These are phyloP conservation scores for Lerista edwardsae DNA, from an alignment of 2,797 vertebrate species.

Conservation along the genomic window DNA sequence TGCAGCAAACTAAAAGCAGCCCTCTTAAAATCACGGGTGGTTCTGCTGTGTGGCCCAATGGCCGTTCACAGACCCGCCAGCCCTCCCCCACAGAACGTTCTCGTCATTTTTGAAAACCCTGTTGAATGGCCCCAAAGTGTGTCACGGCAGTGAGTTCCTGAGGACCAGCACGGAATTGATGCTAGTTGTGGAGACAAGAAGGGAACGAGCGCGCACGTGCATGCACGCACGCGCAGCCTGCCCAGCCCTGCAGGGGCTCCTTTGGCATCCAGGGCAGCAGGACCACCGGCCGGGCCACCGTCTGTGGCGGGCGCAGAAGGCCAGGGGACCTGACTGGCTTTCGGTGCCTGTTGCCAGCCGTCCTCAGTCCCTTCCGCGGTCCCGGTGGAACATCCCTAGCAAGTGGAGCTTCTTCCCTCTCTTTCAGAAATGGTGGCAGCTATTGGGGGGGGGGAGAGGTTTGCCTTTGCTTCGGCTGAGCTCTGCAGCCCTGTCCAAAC, in stretches of 20 bases:
- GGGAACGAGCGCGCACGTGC: no score
- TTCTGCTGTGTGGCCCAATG: background rate
- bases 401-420: background rate
- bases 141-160: background rate
- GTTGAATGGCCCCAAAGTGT: background rate
- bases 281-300: no score
- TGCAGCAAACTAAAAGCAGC: no score
- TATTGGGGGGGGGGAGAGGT: background rate
- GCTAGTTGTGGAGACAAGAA: background rate
- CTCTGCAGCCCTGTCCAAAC: background rate
- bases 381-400: background rate
- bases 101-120: background rate
- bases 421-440: accelerated
- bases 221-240: no score
- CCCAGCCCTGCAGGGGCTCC: background rate
- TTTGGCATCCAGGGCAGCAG: background rate
- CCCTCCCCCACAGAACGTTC: background rate
- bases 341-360: accelerated
- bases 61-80: background rate
- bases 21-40: background rate
- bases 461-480: background rate
- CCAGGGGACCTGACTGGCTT: no score
- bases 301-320: no score
- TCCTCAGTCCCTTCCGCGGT: accelerated
- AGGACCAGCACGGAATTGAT: background rate